Evolutionary conservation across 2,797 vertebrate species (phyloP), one percentile per base, ranked within the genome.

Genomic region (Sebastes umbrosus): DNA sequence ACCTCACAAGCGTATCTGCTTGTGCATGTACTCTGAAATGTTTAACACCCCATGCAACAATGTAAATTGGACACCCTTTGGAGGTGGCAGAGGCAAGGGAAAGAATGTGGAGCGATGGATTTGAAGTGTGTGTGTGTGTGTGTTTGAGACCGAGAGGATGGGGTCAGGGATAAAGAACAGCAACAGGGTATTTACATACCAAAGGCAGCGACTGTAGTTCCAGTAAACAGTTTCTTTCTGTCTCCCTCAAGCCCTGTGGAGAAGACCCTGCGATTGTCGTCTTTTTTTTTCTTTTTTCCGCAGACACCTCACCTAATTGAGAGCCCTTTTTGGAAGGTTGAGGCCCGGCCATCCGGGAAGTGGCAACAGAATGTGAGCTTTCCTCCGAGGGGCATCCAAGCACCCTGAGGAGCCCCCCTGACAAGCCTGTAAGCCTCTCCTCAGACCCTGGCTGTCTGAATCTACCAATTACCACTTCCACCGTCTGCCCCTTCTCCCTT

Each of bases 11-110:
- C 76, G 5, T 82, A 72, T 85, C 86, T 84, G 80, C 73, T 80
- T 80, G 69, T 79, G 73, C 71, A 39, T 90, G 81, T 87, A 77
- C 83, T 89, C 79, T 79, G 69, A 87, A 90, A 84, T 87, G 87
- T 89, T 89, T 87, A 90, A 91, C 87, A 92, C 84, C 3, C 74
- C 79, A 62, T 85, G 85, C 78, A 76, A 90, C 90, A 91, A 92
- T 85, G 84, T 86, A 85, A 90, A 87, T 89, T 90, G 79, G 87
- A 90, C 88, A 91, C 84, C 86, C 75, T 85, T 84, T 84, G 80
- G 75, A 87, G 88, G 84, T 75, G 83, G 84, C 62, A 50, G 86
- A 87, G 58, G 59, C 29, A 76, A 14, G 39, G 64, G n/a, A 71
- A 31, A 50, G 81, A 75, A 70, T 66, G 67, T 39, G n/a, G n/a